Evolutionary conservation across 1,140 invertebrate species (phyloP), one percentile per base, ranked within the genome.

Genomic region (Onthophagus taurus): DNA sequence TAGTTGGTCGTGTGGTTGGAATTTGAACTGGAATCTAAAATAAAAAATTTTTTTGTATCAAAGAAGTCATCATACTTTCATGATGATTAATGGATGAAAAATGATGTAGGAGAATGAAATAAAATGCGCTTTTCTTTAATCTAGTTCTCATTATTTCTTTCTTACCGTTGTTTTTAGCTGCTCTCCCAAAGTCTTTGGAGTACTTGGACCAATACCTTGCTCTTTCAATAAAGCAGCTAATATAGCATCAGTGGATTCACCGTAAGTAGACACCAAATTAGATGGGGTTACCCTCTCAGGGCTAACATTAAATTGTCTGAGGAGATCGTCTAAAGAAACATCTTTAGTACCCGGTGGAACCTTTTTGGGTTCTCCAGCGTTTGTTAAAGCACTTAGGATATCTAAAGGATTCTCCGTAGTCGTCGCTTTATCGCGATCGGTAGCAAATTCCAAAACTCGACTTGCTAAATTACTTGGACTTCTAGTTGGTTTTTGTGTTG

Each of bases 151-250:
- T n/a, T n/a, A n/a, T n/a, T 26, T 29, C 42, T 45, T 53, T 72
- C 72, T 73, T 65, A 80, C 77, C 51, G 70, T 68, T 43, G 71
- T 62, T 58, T 70, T 69, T 35, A 79, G 60, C 65, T 76, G 31
- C 51, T 64, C 36, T 63, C 74, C 53, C 58, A 69, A 59, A 51
- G 60, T 64, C 63, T 71, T 71, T 48, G 78, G 76, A 29, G 76
- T 79, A 3, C 72, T 68, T 2, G 80, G 78, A 50, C 74, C 76
- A 52, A 81, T 77, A 12, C 78, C 78, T 58, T 77, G 72, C 53
- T 77, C 72, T 59, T 81, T 80, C 24, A 81, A 60, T 42, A 80
- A 54, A 2, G 76, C 72, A 5, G 78, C 78, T n/a, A 81, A 61
- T 18, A 81, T 61, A 18, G 77, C 78, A 33, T 80, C 78, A 51